Base-by-base conservation (phyloP, 2,797 vertebrate species). In the Eulemur coronatus region DNA sequence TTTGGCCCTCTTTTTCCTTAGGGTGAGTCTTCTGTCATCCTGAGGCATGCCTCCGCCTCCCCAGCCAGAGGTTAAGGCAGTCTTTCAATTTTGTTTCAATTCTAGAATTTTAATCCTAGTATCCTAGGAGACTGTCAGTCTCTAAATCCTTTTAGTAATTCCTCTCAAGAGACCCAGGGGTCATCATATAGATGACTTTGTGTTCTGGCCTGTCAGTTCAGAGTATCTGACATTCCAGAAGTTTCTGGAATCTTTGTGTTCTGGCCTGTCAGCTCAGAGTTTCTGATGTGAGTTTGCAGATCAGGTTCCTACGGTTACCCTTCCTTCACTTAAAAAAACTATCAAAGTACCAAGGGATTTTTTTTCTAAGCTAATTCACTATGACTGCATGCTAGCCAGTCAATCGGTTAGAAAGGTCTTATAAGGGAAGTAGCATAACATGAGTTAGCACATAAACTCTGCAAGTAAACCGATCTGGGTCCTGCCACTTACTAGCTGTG, bases 101-200 rank as follows among this genome's bases (percentile, higher is more conserved):
- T 13, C 35, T 63, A 52, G 35, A 86, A 61, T 61, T 84, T 85
- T 76, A 87, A 84, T 84, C 38, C 59, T 72, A 38, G 26, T 57
- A 50, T 41, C 59, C n/a, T n/a, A 5, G 63, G 70, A 89, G 50
- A 79, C 4, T 46, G n/a, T 79, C 52, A 43, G 2, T 94, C 30
- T 94, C 81, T 92, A 89, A 96, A 89, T 86, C 13, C 38, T 24
- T 78, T 87, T 95, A 80, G 72, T 80, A 24, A 90, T 80, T 94
- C 35, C 41, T 82, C 73, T 95, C 65, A 61, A 90, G 38, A 57
- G 65, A 38, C 57, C 33, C 46, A 43, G 52, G 15, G 69, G 20
- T 52, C 59, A 85, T 84, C 7, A 8, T 57, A 80, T 65, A 46
- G 52, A 57, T 84, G 69, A 57, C 35, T 24, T 57, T 57, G 35